phyloP scores from a whole-genome alignment of 2,797 vertebrate genomes.

The Gastrophryne carolinensis region DNA sequence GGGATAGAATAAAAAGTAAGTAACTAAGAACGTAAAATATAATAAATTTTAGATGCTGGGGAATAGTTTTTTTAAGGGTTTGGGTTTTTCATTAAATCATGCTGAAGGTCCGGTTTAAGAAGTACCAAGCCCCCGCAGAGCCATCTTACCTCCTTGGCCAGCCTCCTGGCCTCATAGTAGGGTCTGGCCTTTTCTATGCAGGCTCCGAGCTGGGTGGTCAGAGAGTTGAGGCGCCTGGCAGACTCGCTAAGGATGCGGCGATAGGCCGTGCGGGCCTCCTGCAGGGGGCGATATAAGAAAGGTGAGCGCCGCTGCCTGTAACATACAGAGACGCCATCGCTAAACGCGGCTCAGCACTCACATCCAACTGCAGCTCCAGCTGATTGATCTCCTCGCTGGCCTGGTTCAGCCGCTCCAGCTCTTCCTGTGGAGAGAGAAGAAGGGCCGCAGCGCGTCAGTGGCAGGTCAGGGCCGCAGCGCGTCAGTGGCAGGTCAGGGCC shows the following conservation, averaged over 20 bases:
- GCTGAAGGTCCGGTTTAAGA: too few relatives aligned
- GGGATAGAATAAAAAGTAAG: too few relatives aligned
- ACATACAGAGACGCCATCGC: not conserved
- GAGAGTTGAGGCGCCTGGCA: slow-evolving; percentile 81
- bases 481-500: too few relatives aligned
- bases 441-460: too few relatives aligned
- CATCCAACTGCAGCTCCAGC: slow-evolving; percentile 85
- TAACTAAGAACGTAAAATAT: too few relatives aligned
- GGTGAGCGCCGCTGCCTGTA: not conserved
- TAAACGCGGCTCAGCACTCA: slow-evolving; percentile 62
- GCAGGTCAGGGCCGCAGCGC: too few relatives aligned
- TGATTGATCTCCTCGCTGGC: slow-evolving; percentile 89
- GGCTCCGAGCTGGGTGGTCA: slow-evolving; percentile 81
- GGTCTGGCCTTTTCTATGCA: slow-evolving; percentile 89
- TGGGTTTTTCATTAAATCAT: too few relatives aligned
- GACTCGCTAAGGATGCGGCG: slow-evolving; percentile 87
- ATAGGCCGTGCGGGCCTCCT: slow-evolving; percentile 88
- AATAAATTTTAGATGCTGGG: too few relatives aligned
- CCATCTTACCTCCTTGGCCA: slow-evolving; percentile 84
- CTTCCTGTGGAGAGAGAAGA: slow-evolving; percentile 70
- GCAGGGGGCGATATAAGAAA: not conserved
- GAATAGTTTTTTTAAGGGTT: too few relatives aligned
- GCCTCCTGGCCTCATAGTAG: slow-evolving; percentile 86
- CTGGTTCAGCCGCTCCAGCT: slow-evolving; percentile 88
- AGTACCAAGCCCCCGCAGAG: too few relatives aligned